These are phyloP conservation scores for Pelodiscus sinensis DNA, from an alignment of 2,113 vertebrate genomes.

Conservation along the genomic window DNA sequence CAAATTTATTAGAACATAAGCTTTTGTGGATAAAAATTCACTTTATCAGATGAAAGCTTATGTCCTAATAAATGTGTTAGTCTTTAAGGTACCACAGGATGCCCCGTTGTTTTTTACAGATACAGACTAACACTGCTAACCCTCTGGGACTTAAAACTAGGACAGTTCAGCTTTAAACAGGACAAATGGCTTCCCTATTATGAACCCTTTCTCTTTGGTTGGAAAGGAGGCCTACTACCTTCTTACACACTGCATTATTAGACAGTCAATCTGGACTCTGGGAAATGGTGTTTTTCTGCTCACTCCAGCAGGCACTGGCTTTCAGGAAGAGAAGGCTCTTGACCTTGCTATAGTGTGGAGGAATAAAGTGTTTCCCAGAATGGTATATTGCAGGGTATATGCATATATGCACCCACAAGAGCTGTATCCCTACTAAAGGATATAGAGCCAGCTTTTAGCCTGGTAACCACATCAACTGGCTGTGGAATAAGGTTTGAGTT, in stretches of 20 bases:
- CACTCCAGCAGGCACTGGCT: background rate
- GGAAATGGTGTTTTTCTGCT: background rate
- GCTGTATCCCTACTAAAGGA: background rate
- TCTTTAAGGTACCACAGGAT: too few relatives aligned
- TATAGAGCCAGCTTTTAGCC: background rate
- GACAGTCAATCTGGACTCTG: background rate
- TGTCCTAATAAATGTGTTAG: too few relatives aligned
- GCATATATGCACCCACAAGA: background rate
- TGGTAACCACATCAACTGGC: background rate
- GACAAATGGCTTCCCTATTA: background rate
- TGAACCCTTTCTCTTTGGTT: background rate
- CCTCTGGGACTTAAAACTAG: too few relatives aligned
- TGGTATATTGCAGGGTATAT: background rate
- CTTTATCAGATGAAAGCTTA: too few relatives aligned
- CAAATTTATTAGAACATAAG: too few relatives aligned
- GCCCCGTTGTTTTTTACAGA: too few relatives aligned
- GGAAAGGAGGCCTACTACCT: background rate
- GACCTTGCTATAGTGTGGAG: background rate
- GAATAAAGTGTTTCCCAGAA: background rate
- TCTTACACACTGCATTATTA: background rate
- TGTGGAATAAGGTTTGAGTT: rapidly evolving
- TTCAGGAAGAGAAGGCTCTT: background rate
- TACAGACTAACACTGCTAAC: too few relatives aligned
- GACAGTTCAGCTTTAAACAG: background rate
- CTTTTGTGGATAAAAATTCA: too few relatives aligned